Percentiles rank a stretch among this genome's conserved stretches.
Evolutionary conservation across 2,113 vertebrate genomes (phyloP).

Genomic region (Sebastes schlegelii): DNA sequence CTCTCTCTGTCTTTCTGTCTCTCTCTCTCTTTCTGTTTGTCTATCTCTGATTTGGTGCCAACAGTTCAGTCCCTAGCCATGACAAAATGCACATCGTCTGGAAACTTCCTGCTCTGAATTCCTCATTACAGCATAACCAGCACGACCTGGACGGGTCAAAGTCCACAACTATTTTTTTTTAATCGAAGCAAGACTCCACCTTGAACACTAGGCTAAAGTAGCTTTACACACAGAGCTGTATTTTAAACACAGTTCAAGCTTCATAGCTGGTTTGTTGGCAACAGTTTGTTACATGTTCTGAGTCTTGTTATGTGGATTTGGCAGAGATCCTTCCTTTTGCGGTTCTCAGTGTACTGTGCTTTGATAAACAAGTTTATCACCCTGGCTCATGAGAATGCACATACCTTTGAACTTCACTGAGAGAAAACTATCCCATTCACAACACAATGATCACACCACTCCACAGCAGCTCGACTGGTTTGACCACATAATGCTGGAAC

Average conservation of each 20-base stretch:
- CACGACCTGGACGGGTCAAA: conserved; percentile 25
- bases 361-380: conserved; percentile 44
- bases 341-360: not conserved
- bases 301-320: not conserved
- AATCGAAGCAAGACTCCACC: not conserved
- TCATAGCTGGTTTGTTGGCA: not conserved
- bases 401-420: not conserved
- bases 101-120: conserved; percentile 25
- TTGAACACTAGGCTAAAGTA: not conserved
- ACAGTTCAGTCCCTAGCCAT: not conserved
- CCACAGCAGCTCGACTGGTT: conserved; percentile 52
- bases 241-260: not conserved
- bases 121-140: conserved; percentile 25
- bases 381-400: not conserved
- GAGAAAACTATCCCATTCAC: not conserved
- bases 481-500: conserved; percentile 18
- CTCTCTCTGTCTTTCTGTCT: not conserved
- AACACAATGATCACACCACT: conserved; percentile 2
- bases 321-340: not conserved
- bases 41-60: conserved; percentile 5
- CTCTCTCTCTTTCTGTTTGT: not conserved
- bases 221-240: not conserved
- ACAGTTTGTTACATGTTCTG: not conserved
- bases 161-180: conserved; percentile 16
- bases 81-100: not conserved